phyloP scores from a whole-genome alignment of 2,113 vertebrate species.

The Rhizomys pruinosus region DNA sequence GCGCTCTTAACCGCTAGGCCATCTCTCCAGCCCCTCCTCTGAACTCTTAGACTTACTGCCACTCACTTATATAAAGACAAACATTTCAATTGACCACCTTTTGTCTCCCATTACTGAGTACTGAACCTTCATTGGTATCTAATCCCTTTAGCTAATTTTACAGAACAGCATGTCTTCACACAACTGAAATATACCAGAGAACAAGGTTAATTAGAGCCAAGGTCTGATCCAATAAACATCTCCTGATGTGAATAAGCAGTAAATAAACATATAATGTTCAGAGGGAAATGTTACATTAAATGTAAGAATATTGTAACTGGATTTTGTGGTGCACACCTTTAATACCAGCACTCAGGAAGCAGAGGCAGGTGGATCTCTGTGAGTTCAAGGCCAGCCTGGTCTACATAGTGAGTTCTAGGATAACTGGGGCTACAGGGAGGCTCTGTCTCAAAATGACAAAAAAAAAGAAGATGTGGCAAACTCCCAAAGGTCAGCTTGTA shows the following conservation, averaged over 20 bases:
- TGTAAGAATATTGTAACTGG: neutral
- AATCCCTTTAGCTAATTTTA: neutral
- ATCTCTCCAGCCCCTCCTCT: no score
- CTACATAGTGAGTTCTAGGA: no score
- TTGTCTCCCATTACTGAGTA: neutral
- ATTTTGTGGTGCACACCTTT: no score
- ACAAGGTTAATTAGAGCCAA: neutral
- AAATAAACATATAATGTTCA: neutral
- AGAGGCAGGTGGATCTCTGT: no score
- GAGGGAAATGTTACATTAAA: constrained; percentile 7
- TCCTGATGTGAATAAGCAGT: neutral
- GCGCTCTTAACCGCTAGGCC: no score
- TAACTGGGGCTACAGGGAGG: no score
- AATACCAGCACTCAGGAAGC: no score
- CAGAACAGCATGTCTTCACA: neutral
- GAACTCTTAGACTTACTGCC: neutral
- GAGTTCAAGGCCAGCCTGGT: no score
- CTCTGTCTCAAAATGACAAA: no score
- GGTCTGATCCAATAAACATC: neutral
- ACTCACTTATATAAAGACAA: neutral
- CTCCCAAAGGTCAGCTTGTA: neutral
- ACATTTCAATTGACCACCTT: neutral
- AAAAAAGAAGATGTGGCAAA: neutral
- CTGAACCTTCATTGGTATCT: neutral
- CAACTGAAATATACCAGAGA: neutral